Base-by-base conservation (phyloP, 1,140 invertebrate species). In the Heliothis virescens region DNA sequence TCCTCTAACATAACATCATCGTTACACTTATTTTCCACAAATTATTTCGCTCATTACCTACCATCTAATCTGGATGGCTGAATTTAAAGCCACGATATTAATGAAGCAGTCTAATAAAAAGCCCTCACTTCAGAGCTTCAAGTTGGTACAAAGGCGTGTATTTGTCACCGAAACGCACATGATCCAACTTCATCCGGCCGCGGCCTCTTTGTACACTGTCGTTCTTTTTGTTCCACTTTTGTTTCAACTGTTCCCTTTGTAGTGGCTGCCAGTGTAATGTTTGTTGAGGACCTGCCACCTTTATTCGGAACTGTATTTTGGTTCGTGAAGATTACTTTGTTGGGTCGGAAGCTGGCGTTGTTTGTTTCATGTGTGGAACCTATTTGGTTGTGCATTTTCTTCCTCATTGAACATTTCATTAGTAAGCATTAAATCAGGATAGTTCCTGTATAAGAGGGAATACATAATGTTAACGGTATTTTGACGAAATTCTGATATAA, bases 111-210 rank as follows among this genome's bases (percentile, higher is more conserved):
- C 5, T 41, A 41, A 41, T 5, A 41, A 41, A 41, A 41, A 41
- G 5, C 34, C 34, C 9, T 41, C 4, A 10, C 15, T 55, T 1
- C 21, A 55, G 3, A n/a, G 1, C 16, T 7, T 55, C 9, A 3
- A 48, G 16, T 11, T 16, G n/a, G 29, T 34, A 11, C 34, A 16
- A 18, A 16, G n/a, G 41, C n/a, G 11, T 18, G 3, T 13, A 67
- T 48, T 67, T 21, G 34, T 67, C 63, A 4, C 41, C 63, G 48
- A 67, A 67, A 67, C 41, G 63, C 41, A 48, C 63, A 67, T 67
- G 63, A 67, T 67, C 41, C 63, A 12, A 16, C 63, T 21, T 67
- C 63, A 67, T 48, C 41, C 41, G 63, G 63, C 62, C 15, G 9
- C 62, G 16, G 34, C 41, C 63, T 67, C 41, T 48, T 67, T 67